A percentile compares a stretch with the other conserved stretches of the same genome.
These are phyloP conservation scores for Loxodonta africana DNA, from an alignment of 2,113 vertebrate genomes.

Conservation along the genomic window DNA sequence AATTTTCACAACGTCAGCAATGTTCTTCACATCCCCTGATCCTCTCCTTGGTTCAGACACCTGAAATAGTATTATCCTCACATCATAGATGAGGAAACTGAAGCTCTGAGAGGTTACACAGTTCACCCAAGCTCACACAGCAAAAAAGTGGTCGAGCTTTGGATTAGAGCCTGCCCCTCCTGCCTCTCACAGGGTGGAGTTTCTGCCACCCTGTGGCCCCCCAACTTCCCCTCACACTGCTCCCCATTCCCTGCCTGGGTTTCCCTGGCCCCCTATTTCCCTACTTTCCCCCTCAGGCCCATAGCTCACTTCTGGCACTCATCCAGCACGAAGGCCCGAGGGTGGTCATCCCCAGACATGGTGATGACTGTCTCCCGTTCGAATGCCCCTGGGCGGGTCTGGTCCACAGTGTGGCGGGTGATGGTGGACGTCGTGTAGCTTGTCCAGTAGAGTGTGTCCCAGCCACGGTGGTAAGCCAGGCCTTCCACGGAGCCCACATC, in stretches of 20 bases:
- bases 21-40: not conserved
- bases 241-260: not conserved
- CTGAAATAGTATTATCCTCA: not conserved
- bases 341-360: conserved; percentile 98
- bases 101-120: not conserved
- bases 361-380: conserved; percentile 97
- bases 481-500: conserved; percentile 98
- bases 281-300: not conserved
- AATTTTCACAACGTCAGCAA: not conserved
- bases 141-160: not conserved
- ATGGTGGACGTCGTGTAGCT: conserved; percentile 99
- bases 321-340: conserved; percentile 96
- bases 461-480: conserved; percentile 96
- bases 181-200: not conserved
- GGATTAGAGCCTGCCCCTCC: accelerated
- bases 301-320: conserved; percentile 96
- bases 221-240: not conserved
- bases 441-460: conserved; percentile 99
- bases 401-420: conserved; percentile 97
- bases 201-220: not conserved
- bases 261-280: not conserved
- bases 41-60: not conserved
- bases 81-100: not conserved
- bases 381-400: conserved; percentile 93
- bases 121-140: not conserved